Evolutionary conservation across 1,140 invertebrate genomes (phyloP).

Genomic region (Formica selysi): DNA sequence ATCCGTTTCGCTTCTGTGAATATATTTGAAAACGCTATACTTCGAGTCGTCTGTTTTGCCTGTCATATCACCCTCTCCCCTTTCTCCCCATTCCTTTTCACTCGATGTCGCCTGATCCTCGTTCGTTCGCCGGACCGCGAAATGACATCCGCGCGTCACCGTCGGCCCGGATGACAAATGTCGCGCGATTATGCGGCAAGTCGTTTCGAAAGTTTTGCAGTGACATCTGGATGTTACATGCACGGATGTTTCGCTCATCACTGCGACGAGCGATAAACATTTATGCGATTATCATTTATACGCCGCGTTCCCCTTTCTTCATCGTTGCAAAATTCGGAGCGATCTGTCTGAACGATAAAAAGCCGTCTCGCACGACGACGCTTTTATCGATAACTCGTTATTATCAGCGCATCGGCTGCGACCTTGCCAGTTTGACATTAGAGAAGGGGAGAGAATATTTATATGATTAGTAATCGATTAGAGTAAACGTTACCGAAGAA

Average conservation of each 20-base stretch:
- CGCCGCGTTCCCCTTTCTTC: background rate
- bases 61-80: background rate
- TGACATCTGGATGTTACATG: constrained; percentile 40
- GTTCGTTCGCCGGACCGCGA: constrained; percentile 36
- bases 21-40: constrained; percentile 62
- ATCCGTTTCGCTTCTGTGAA: constrained; percentile 55
- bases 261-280: constrained; percentile 50
- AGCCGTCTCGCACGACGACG: background rate
- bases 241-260: constrained; percentile 26
- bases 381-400: constrained; percentile 35
- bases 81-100: background rate
- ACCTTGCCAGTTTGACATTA: constrained; percentile 27
- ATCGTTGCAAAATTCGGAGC: constrained; percentile 11
- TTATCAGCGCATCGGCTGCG: background rate
- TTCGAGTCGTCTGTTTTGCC: constrained; percentile 43
- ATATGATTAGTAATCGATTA: background rate
- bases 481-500: background rate
- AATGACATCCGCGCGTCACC: constrained; percentile 51
- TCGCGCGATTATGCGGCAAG: constrained; percentile 73
- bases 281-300: constrained; percentile 43
- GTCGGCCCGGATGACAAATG: constrained; percentile 71
- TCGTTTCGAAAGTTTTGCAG: constrained; percentile 66
- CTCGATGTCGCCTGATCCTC: background rate
- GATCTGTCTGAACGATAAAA: constrained; percentile 42
- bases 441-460: background rate